These are phyloP conservation scores for Tachycineta bicolor DNA, from an alignment of 2,113 vertebrate genomes.

Conservation along the genomic window DNA sequence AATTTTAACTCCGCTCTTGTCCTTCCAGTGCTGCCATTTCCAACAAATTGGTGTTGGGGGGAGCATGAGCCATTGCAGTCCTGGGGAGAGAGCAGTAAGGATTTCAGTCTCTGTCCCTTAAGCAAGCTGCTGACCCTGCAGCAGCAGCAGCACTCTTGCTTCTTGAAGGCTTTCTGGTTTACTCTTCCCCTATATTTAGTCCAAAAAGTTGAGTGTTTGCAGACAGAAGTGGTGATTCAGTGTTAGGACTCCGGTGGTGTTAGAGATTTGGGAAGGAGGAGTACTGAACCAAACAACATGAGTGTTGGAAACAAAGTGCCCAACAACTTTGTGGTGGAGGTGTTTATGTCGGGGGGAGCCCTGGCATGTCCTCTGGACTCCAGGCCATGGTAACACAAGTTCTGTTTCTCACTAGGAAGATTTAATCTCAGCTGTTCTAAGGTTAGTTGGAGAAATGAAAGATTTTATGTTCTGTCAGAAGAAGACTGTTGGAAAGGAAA, in stretches of 20 bases:
- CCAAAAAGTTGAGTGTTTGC: neutral
- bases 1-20: neutral
- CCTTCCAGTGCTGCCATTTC: neutral
- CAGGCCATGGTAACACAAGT: neutral
- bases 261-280: neutral
- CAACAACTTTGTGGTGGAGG: neutral
- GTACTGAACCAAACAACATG: neutral
- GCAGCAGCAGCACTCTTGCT: neutral
- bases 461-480: neutral
- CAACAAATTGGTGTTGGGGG: neutral
- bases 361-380: neutral
- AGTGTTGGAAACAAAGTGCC: neutral
- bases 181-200: neutral
- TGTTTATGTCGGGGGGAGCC: neutral
- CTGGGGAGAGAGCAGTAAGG: neutral
- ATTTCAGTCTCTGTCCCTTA: neutral
- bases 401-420: neutral
- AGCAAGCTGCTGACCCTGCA: neutral
- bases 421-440: neutral
- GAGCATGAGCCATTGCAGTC: accelerated
- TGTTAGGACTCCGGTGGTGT: neutral
- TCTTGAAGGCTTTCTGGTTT: neutral
- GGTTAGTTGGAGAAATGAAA: neutral
- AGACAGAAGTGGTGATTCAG: neutral
- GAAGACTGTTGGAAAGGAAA: slow-evolving; percentile 12